Conservation (phyloP, 2,113 vertebrate species). For the Tachysurus vachellii region DNA sequence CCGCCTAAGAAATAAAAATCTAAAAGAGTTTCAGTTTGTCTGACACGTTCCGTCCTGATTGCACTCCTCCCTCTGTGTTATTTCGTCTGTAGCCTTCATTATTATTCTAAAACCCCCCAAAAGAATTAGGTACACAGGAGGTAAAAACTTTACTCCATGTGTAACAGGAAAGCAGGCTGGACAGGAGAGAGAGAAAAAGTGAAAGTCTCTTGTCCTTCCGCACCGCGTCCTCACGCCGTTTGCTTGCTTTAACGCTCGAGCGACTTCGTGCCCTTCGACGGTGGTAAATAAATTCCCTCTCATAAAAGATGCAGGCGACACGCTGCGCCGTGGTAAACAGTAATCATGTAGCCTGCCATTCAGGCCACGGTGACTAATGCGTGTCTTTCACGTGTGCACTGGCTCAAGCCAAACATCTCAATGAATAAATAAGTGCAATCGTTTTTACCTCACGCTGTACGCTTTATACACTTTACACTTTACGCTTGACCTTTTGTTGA, state of each 20-base stretch:
- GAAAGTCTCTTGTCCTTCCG: slow-evolving; percentile 53
- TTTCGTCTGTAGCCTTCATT: neutral
- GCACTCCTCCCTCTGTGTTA: neutral
- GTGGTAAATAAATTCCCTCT: slow-evolving; percentile 23
- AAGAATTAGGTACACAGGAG: neutral
- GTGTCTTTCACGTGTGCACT: slow-evolving; percentile 24
- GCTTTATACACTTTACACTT: neutral
- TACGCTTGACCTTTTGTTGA: neutral
- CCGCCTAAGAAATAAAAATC: neutral
- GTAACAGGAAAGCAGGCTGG: slow-evolving; percentile 32
- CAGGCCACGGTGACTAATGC: slow-evolving; percentile 12
- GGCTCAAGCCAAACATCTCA: slow-evolving; percentile 20
- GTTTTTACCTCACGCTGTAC: neutral
- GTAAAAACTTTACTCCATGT: neutral
- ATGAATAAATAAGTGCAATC: slow-evolving; percentile 20
- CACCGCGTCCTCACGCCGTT: neutral
- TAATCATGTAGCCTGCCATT: slow-evolving; percentile 33
- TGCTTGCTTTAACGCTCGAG: slow-evolving; percentile 26
- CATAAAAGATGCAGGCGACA: slow-evolving; percentile 41
- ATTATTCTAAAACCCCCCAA: neutral
- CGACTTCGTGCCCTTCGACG: neutral
- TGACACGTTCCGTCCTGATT: neutral
- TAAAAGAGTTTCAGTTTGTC: neutral
- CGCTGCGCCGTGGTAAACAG: slow-evolving; percentile 36
- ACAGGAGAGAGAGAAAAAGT: slow-evolving; percentile 45